phyloP scores from a whole-genome alignment of 2,113 vertebrate genomes.

The Nibea albiflora region DNA sequence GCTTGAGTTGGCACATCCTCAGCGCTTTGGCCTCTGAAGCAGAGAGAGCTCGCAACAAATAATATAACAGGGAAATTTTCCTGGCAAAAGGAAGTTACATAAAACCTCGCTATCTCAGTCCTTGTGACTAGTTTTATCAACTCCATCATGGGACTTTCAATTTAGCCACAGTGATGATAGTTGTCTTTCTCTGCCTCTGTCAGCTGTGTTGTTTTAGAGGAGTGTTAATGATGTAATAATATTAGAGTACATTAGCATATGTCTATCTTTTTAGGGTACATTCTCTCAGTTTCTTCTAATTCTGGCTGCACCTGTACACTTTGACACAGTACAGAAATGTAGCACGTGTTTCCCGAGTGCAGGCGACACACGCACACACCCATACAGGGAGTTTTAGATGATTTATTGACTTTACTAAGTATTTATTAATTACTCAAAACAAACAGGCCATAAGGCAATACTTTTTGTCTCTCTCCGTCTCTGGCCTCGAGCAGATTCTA shows the following conservation, averaged over 20 bases:
- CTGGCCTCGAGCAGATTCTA: slow-evolving; percentile 22
- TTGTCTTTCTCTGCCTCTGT: not conserved
- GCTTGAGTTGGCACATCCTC: not conserved
- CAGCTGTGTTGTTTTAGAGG: slow-evolving; percentile 32
- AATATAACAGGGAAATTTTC: not conserved
- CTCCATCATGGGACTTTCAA: not conserved
- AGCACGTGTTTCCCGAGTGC: not conserved
- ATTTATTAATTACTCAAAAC: slow-evolving; percentile 20
- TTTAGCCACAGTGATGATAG: not conserved
- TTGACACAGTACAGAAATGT: not conserved
- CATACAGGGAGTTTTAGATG: not conserved
- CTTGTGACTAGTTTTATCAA: not conserved
- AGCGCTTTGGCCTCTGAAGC: not conserved
- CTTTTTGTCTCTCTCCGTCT: slow-evolving; percentile 26
- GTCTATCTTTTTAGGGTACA: not conserved
- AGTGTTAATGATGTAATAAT: not conserved
- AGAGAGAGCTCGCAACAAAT: not conserved
- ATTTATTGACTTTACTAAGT: slow-evolving; percentile 35
- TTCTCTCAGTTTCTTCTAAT: not conserved
- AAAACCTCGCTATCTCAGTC: not conserved
- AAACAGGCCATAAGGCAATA: slow-evolving; percentile 1
- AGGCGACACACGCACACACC: not conserved
- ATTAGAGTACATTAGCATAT: not conserved
- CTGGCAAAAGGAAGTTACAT: not conserved
- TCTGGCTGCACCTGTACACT: not conserved